phyloP scores from a whole-genome alignment of 2,888 invertebrate genomes.

The Monopis laevigella region DNA sequence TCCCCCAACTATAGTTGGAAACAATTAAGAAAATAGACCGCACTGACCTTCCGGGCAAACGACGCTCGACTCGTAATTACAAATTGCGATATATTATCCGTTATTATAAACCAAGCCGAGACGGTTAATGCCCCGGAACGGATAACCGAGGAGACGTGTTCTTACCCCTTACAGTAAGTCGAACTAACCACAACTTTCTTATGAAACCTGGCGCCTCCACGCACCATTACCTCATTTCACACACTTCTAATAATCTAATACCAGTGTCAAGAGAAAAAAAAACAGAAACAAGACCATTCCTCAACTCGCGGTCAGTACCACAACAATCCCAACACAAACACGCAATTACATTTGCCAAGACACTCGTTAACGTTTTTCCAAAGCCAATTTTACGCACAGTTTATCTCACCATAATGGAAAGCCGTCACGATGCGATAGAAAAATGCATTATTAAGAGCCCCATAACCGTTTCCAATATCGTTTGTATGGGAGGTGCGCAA shows the following conservation, averaged over 20 bases:
- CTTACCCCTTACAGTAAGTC: slow-evolving; percentile 4
- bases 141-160: slow-evolving; percentile 13
- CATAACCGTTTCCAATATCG: slow-evolving; percentile 46
- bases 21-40: slow-evolving; percentile 9
- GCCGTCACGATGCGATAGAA: slow-evolving; percentile 39
- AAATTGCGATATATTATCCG: slow-evolving; percentile 21
- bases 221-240: slow-evolving; percentile 20
- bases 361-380: slow-evolving; percentile 30
- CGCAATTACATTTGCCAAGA: slow-evolving; percentile 8
- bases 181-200: slow-evolving; percentile 15
- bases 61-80: slow-evolving; percentile 21
- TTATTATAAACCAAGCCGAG: slow-evolving; percentile 18
- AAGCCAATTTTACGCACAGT: slow-evolving; percentile 46
- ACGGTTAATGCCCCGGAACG: slow-evolving; percentile 22
- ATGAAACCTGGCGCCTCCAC: slow-evolving; percentile 21
- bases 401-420: slow-evolving; percentile 41
- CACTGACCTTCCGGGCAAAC: slow-evolving; percentile 14
- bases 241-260: slow-evolving; percentile 14
- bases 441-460: slow-evolving; percentile 53
- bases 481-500: slow-evolving; percentile 30
- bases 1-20: slow-evolving; percentile 8
- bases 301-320: background rate
- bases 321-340: slow-evolving; percentile 10
- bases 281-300: background rate
- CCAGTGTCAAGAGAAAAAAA: slow-evolving; percentile 2